These are phyloP conservation scores for Syrrhaptes paradoxus DNA, from an alignment of 2,113 vertebrate genomes.

Conservation along the genomic window DNA sequence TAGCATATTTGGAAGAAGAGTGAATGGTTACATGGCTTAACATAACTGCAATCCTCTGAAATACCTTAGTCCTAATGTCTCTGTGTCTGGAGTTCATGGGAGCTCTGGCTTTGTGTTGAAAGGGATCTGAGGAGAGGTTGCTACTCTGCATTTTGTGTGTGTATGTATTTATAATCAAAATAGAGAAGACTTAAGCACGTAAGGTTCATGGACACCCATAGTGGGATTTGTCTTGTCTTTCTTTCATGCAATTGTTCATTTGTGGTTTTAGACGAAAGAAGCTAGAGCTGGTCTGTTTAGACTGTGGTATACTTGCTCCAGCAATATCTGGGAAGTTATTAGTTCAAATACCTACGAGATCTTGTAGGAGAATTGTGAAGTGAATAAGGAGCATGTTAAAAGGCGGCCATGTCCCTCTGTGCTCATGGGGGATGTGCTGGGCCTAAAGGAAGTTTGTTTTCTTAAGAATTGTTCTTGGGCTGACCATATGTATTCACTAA, in stretches of 20 bases:
- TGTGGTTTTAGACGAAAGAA: neutral
- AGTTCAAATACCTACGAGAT: neutral
- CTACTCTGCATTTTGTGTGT: neutral
- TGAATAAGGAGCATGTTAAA: neutral
- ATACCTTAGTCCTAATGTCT: rapidly evolving
- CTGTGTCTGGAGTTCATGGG: neutral
- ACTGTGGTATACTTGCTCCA: neutral
- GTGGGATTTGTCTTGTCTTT: neutral
- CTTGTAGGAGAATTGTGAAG: neutral
- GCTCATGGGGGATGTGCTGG: neutral
- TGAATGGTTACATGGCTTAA: neutral
- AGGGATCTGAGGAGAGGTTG: neutral
- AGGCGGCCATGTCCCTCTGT: neutral
- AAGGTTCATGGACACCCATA: neutral
- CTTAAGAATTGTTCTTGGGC: neutral
- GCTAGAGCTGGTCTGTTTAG: neutral
- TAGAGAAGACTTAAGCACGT: neutral
- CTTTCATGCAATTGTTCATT: neutral
- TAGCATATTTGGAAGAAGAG: neutral
- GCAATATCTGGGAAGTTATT: neutral
- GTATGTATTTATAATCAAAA: neutral
- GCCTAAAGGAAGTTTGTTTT: neutral
- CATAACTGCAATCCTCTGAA: neutral
- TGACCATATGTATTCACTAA: neutral
- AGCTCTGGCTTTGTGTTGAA: neutral